phyloP scores from a whole-genome alignment of 2,113 vertebrate species.

The Leucosticte australis region DNA sequence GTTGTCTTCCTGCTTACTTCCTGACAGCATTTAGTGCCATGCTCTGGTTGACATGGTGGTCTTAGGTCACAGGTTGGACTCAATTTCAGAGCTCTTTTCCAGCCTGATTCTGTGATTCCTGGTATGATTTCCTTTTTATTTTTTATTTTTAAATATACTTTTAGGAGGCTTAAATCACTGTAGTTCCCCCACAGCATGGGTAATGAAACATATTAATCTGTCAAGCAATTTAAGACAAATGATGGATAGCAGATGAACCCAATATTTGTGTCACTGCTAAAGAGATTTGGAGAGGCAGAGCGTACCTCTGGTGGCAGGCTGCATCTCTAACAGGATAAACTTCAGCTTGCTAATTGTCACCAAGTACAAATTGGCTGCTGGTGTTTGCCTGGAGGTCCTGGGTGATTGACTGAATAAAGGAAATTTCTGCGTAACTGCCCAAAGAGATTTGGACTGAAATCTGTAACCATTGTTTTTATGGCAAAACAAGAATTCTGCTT shows the following conservation, averaged over 20 bases:
- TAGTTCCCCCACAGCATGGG: fast-evolving
- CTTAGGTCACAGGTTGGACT: background rate
- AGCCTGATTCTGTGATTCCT: background rate
- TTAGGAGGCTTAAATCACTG: background rate
- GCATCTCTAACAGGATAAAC: background rate
- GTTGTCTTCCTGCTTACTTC: background rate
- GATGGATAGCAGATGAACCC: background rate
- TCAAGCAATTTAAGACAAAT: background rate
- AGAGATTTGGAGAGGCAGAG: background rate
- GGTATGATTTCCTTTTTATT: background rate
- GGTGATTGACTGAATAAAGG: background rate
- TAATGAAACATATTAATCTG: background rate
- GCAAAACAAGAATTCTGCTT: background rate
- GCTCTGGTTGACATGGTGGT: background rate
- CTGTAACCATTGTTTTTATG: background rate
- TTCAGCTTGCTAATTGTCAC: background rate
- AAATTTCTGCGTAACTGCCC: background rate
- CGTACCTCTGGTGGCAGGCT: background rate
- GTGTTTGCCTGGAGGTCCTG: background rate
- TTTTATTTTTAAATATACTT: fast-evolving
- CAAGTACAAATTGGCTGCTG: background rate
- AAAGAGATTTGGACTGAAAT: background rate
- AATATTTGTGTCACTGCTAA: background rate
- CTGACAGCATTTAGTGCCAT: background rate
- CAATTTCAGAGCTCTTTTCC: background rate